Evolutionary conservation across 2,888 invertebrate species (phyloP), one percentile per base, ranked within the genome.

Genomic region (Clitarchus hookeri): DNA sequence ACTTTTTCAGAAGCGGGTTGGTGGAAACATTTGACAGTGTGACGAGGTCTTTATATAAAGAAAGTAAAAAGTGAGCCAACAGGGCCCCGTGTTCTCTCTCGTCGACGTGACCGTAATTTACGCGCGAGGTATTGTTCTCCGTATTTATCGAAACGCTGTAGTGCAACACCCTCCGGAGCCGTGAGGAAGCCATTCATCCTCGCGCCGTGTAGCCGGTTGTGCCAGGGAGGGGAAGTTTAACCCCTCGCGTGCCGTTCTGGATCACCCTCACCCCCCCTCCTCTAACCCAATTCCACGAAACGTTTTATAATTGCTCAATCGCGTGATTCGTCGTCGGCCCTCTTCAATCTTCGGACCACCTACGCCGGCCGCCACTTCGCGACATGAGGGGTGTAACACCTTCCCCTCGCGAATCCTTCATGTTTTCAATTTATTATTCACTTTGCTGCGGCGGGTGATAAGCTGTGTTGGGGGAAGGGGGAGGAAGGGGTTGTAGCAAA

Each of bases 361-460:
- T 65, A 8, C n/a, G 65, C 4, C 36, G 36, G 36, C 36, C 36
- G 36, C 36, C 65, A n/a, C 65, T 23, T 65, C 65, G 65, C 65
- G 65, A 65, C 65, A 65, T 23, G 65, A 19, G 48, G 53, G 53
- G 12, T 8, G 65, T 65, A 65, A n/a, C 65, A 65, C 65, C 65
- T 65, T 19, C n/a, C 65, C 65, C 53, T 19, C 53, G 13, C 65
- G 65, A 65, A 65, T 23, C 65, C 65, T 65, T 65, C 65, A 65
- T 65, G 65, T 65, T 65, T 65, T 65, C 65, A 65, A 65, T 65
- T 65, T 65, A 65, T 65, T 65, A 65, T 65, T 65, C 65, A 65
- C 65, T 65, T 65, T 65, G 65, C 23, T 23, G 23, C 0, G 23
- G 13, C 0, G 6, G 65, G 16, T n/a, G n/a, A n/a, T n/a, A n/a